A percentile compares a stretch with the other conserved stretches of the same genome.
Conservation (phyloP, 2,797 vertebrate species). For the Ctenochaetus hawaiiensis region DNA sequence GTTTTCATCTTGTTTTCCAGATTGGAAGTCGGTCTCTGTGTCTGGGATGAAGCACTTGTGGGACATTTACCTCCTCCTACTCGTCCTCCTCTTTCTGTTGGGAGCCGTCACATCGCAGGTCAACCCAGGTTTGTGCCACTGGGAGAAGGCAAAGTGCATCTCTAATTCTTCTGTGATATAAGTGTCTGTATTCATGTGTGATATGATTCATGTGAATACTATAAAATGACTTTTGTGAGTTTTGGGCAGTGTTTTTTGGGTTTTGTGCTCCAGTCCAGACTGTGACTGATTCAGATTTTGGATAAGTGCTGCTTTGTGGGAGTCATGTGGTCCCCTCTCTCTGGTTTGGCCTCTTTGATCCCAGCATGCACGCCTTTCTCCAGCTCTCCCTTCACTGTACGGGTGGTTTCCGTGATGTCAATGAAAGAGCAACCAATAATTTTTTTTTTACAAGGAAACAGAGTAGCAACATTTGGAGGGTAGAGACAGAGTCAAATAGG, state of each 20-base stretch:
- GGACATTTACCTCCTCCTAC: constrained; percentile 77
- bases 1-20: constrained; percentile 62
- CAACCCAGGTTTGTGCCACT: constrained; percentile 83
- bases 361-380: constrained; percentile 56
- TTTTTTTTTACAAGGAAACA: constrained; percentile 79
- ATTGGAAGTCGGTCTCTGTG: constrained; percentile 65
- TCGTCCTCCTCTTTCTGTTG: constrained; percentile 79
- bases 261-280: constrained; percentile 42
- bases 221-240: constrained; percentile 53
- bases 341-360: constrained; percentile 74
- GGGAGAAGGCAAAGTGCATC: not conserved
- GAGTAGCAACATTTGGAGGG: constrained; percentile 69
- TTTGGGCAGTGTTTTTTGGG: constrained; percentile 41
- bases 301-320: constrained; percentile 64
- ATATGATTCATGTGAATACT: constrained; percentile 26
- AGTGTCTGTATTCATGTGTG: too few relatives aligned
- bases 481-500: constrained; percentile 57
- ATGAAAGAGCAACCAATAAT: constrained; percentile 71
- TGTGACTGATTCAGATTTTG: constrained; percentile 52
- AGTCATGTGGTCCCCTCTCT: constrained; percentile 55
- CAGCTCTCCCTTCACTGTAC: constrained; percentile 57
- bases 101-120: constrained; percentile 82
- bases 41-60: constrained; percentile 83
- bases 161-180: not conserved
- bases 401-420: constrained; percentile 80